Base-by-base conservation (phyloP, 2,888 invertebrate species). In the Synanthedon vespiformis region DNA sequence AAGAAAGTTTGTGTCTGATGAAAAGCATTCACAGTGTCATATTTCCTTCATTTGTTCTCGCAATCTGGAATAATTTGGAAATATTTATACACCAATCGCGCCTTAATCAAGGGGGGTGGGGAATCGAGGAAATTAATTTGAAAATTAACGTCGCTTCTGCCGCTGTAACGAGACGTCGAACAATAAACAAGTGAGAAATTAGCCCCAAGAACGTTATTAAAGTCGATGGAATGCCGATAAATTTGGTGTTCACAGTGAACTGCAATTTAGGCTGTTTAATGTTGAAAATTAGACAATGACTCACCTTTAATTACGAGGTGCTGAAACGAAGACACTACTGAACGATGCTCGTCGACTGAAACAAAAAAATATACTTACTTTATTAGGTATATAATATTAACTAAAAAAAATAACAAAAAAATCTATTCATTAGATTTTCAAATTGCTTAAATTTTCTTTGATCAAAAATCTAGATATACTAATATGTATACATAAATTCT, bases 51-150 rank as follows among this genome's bases (percentile, higher is more conserved):
- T 34, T 34, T 34, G 34, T 34, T 34, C 34, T 34, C 34, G 34
- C 10, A 34, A 34, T 34, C 34, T 34, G 34, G 34, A 34, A 34
- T 34, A 44, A 18, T 16, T 18, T 48, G 48, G 48, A 14, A 18
- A 48, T 74, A 77, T 77, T 79, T 79, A 80, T 76, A 69, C 64
- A 56, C 66, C 78, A 81, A 85, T 81, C 77, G 79, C 68, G 68
- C 65, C 77, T 82, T 84, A 83, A 85, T 85, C 81, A 85, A 77
- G 72, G 61, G 16, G 62, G 67, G 65, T 64, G 34, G 34, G 34
- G 65, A 70, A 71, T 73, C 75, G 71, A 64, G 65, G 70, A 68
- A 72, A 83, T 81, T 84, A 82, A 83, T 82, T 81, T 78, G 70
- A 60, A 71, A 80, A 80, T 80, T 80, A 80, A 74, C 74, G 68